A percentile compares a stretch with the other conserved stretches of the same genome.
Conservation (phyloP, 2,797 vertebrate species). For the Squalus acanthias region DNA sequence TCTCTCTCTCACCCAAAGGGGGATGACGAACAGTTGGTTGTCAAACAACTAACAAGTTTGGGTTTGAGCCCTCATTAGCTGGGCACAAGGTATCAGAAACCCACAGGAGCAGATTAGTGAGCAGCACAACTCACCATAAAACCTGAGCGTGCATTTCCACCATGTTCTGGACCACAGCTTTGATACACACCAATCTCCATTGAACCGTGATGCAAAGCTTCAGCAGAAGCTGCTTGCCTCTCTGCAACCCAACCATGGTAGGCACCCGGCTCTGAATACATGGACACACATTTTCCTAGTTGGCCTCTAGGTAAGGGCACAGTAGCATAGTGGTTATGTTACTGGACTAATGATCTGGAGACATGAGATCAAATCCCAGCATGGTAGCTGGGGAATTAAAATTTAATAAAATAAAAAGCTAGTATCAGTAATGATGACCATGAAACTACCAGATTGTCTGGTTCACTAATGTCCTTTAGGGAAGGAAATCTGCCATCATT, state of each 20-base stretch:
- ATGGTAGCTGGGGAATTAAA: too few relatives aligned
- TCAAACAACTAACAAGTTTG: not conserved
- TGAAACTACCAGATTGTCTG: too few relatives aligned
- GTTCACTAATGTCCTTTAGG: too few relatives aligned
- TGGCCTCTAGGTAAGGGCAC: not conserved
- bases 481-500: too few relatives aligned
- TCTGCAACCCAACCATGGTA: not conserved
- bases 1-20: not conserved
- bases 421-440: too few relatives aligned
- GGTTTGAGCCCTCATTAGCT: not conserved
- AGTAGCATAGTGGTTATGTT: too few relatives aligned
- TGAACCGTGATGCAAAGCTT: not conserved
- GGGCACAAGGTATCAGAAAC: not conserved
- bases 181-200: not conserved
- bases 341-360: too few relatives aligned
- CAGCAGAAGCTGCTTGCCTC: not conserved
- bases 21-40: not conserved
- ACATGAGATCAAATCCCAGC: too few relatives aligned
- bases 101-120: not conserved
- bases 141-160: not conserved
- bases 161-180: not conserved
- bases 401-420: too few relatives aligned
- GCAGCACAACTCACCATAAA: not conserved
- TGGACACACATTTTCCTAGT: not conserved
- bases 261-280: not conserved